Base-by-base conservation (phyloP, 2,888 invertebrate species). In the Tanytarsus gracilentus region DNA sequence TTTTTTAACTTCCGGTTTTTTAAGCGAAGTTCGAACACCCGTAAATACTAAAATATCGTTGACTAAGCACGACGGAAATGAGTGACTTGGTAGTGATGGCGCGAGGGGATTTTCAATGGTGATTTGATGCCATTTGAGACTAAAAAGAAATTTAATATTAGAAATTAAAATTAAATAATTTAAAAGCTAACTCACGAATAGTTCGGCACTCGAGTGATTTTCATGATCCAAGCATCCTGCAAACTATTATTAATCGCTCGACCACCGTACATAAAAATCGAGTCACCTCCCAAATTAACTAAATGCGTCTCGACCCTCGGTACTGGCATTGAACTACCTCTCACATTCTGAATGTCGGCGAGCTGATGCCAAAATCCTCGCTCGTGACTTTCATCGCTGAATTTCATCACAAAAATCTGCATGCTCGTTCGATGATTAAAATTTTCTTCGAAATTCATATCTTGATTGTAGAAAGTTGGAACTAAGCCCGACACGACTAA, bases 211-310 rank as follows among this genome's bases (percentile, higher is more conserved):
- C 58, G n/a, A 16, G 8, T 18, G 9, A 58, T 21, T 14, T 30
- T 58, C 58, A 58, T 29, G 4, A 58, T 27, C 58, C 58, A 58
- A 5, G 21, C 44, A 14, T 58, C 58, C 23, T 58, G 58, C 5
- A 25, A 21, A 8, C 18, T 27, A 14, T 9, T n/a, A 48, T 48
- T 58, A 18, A 40, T 48, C 9, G 48, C 40, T 14, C 58, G 16
- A 3, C 58, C 58, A 1, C 58, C 58, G 9, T 48, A 27, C 44
- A 58, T 44, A 3, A 58, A n/a, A 7, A 58, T 23, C 21, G 26
- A 27, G 11, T 58, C 58, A 30, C 29, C 18, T 26, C 39, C 58
- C 14, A 58, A 21, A 6, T 16, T 44, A 3, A 48, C 30, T n/a
- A 58, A 25, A 48, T 58, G 58, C 27, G 40, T 23, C n/a, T 58